Evolutionary conservation across 1,140 invertebrate species (phyloP).

Genomic region (Atta texana): DNA sequence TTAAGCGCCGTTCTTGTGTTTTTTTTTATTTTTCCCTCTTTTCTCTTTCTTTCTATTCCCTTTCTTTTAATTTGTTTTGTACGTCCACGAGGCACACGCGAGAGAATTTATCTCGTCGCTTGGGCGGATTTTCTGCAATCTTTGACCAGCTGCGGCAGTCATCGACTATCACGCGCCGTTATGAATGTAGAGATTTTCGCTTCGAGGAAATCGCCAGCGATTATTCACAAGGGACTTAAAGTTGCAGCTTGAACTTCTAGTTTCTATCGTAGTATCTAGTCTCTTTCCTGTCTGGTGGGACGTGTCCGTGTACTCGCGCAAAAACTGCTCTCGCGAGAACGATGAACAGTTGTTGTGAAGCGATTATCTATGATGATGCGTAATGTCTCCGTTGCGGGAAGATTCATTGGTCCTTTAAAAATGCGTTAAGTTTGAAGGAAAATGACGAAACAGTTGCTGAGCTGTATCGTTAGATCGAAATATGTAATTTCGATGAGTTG

Average conservation of each 20-base stretch:
- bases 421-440: not conserved
- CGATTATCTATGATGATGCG: slow-evolving; percentile 49
- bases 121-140: slow-evolving; percentile 57
- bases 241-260: slow-evolving; percentile 35
- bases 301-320: not conserved
- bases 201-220: not conserved
- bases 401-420: slow-evolving; percentile 7
- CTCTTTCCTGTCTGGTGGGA: slow-evolving; percentile 34
- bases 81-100: slow-evolving; percentile 45
- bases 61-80: slow-evolving; percentile 53
- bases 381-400: not conserved
- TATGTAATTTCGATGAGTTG: not conserved
- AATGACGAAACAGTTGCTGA: not conserved
- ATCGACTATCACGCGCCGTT: slow-evolving; percentile 26
- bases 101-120: slow-evolving; percentile 61
- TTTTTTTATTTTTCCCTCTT: not conserved
- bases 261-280: not conserved
- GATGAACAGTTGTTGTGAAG: not conserved
- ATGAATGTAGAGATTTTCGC: slow-evolving; percentile 37
- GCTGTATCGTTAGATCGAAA: not conserved
- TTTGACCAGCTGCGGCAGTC: slow-evolving; percentile 21
- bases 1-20: not conserved
- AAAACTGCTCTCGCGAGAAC: slow-evolving; percentile 48
- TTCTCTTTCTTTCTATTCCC: not conserved
- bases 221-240: slow-evolving; percentile 50